A percentile compares a stretch with the other conserved stretches of the same genome.
phyloP scores from a whole-genome alignment of 2,113 vertebrate genomes.

The Genyomyrus donnyi region DNA sequence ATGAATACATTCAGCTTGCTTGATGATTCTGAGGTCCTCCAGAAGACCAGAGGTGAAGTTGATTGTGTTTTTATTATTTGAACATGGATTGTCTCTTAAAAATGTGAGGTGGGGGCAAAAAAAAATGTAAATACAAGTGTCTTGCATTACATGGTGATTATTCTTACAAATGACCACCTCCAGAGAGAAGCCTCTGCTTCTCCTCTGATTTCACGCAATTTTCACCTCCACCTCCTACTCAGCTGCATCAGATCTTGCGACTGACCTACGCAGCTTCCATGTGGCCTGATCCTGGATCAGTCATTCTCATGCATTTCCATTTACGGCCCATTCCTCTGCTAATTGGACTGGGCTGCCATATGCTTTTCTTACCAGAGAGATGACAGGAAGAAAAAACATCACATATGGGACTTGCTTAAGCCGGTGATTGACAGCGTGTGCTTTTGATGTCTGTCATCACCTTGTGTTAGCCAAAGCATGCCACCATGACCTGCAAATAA shows the following conservation, averaged over 20 bases:
- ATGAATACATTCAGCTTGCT: background rate
- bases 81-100: background rate
- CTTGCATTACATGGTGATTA: background rate
- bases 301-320: slow-evolving; percentile 28
- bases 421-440: background rate
- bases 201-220: background rate
- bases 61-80: background rate
- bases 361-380: slow-evolving; percentile 2
- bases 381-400: background rate
- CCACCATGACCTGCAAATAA: background rate
- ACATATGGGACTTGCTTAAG: background rate
- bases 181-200: background rate
- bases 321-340: slow-evolving; percentile 29
- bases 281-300: slow-evolving; percentile 14
- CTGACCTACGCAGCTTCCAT: background rate
- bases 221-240: background rate
- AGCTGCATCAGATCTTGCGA: background rate
- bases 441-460: slow-evolving; percentile 18
- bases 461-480: slow-evolving; percentile 18
- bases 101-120: background rate
- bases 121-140: background rate
- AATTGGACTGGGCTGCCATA: slow-evolving; percentile 30
- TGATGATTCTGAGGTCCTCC: background rate
- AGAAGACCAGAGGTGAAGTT: background rate
- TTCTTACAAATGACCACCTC: background rate